A percentile compares a stretch with the other conserved stretches of the same genome.
These are phyloP conservation scores for Calypte anna DNA, from an alignment of 2,113 vertebrate genomes.

Conservation along the genomic window DNA sequence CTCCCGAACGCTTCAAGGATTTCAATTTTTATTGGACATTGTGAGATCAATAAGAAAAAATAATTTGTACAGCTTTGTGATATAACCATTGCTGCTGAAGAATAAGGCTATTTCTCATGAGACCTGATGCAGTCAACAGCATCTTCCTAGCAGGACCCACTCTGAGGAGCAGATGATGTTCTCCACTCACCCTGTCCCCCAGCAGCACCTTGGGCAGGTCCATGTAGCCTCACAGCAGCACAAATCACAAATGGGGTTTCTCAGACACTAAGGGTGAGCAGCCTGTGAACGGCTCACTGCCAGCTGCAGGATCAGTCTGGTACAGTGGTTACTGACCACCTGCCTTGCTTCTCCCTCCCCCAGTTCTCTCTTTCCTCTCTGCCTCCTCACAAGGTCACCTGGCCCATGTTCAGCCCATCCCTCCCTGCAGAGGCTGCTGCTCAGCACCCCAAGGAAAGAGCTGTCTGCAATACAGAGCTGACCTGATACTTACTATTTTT, in stretches of 20 bases:
- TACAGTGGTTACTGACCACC: neutral
- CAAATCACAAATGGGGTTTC: conserved; percentile 2
- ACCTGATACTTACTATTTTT: neutral
- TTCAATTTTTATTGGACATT: conserved; percentile 79
- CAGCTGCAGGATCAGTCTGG: neutral
- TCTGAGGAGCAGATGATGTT: neutral
- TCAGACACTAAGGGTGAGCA: neutral
- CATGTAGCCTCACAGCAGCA: neutral
- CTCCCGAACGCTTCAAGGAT: conserved; percentile 46
- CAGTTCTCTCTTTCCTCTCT: neutral
- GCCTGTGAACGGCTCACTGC: neutral
- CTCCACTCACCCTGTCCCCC: neutral
- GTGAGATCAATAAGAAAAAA: conserved; percentile 74
- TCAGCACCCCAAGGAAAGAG: neutral
- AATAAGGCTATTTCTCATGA: conserved; percentile 27
- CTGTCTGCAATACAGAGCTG: neutral
- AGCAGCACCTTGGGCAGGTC: neutral
- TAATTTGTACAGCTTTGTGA: conserved; percentile 70
- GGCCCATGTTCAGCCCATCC: neutral
- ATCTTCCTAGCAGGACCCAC: conserved; percentile 1
- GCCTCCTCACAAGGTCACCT: neutral
- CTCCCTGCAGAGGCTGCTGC: neutral
- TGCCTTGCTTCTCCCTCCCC: neutral
- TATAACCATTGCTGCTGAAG: conserved; percentile 63
- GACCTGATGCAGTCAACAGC: neutral